Percentiles rank a stretch among this genome's conserved stretches.
Conservation (phyloP, 1,140 invertebrate species). For the Drosophila pseudoananassae region DNA sequence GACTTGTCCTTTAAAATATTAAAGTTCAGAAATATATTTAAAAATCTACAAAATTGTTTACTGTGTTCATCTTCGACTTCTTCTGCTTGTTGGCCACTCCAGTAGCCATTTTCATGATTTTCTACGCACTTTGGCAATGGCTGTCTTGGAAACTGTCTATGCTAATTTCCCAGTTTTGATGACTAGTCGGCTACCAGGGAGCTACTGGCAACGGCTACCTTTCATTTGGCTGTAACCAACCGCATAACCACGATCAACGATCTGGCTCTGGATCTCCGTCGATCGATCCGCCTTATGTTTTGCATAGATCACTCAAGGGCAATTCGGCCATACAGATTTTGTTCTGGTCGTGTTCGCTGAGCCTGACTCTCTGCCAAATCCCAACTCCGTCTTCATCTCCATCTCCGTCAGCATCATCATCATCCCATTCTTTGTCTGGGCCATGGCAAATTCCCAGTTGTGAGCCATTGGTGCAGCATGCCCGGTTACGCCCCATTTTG, state of each 20-base stretch:
- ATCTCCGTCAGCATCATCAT: slow-evolving; percentile 15
- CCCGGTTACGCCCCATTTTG: slow-evolving; percentile 56
- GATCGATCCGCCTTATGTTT: slow-evolving; percentile 46
- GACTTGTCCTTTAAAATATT: too few species aligned
- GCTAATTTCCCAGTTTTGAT: slow-evolving; percentile 72
- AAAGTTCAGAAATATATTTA: too few species aligned
- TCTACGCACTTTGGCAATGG: slow-evolving; percentile 77
- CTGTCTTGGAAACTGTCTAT: slow-evolving; percentile 67
- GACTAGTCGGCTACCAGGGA: slow-evolving; percentile 61
- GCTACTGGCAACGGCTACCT: slow-evolving; percentile 66
- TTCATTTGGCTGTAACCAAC: slow-evolving; percentile 57
- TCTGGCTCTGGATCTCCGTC: slow-evolving; percentile 2
- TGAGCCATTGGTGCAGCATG: slow-evolving; percentile 39
- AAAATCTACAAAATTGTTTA: not conserved
- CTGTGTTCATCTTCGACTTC: slow-evolving; percentile 5
- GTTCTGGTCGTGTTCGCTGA: slow-evolving; percentile 53
- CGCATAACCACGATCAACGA: slow-evolving; percentile 47
- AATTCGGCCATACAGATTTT: slow-evolving; percentile 44
- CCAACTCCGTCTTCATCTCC: slow-evolving; percentile 4
- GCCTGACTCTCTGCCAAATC: slow-evolving; percentile 10
- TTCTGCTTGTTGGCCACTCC: slow-evolving; percentile 42
- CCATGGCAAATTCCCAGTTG: slow-evolving; percentile 60
- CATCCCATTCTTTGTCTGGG: slow-evolving; percentile 29
- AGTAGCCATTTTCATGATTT: slow-evolving; percentile 81
- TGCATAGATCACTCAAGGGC: slow-evolving; percentile 72